phyloP scores from a whole-genome alignment of 2,888 invertebrate genomes.

The Amphipyra berbera region DNA sequence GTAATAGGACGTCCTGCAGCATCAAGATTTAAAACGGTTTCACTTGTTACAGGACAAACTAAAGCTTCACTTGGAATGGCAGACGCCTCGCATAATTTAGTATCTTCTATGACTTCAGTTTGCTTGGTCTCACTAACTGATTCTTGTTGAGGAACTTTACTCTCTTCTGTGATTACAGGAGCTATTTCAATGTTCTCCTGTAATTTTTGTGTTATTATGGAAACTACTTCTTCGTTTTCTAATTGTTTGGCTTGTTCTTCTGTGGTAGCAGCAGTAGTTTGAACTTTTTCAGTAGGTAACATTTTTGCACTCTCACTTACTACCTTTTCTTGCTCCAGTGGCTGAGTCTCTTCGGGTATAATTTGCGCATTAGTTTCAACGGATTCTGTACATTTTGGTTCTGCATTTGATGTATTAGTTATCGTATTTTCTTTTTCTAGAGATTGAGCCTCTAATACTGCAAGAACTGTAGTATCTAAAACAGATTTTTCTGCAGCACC shows the following conservation, averaged over 20 bases:
- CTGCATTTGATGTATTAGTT: neutral
- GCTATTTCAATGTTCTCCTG: neutral
- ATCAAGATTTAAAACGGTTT: neutral
- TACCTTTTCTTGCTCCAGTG: neutral
- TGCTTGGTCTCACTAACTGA: neutral
- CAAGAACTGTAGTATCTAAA: neutral
- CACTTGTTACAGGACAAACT: neutral
- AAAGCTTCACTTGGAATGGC: neutral
- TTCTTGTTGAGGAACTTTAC: neutral
- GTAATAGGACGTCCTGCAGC: slow-evolving; percentile 2
- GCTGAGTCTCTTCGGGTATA: neutral
- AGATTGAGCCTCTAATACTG: neutral
- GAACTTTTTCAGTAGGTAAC: neutral
- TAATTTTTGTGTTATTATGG: neutral
- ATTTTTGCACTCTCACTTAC: neutral
- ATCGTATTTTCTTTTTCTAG: neutral
- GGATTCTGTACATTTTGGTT: neutral
- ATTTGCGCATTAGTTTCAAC: neutral
- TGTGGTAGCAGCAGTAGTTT: neutral
- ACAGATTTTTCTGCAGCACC: neutral
- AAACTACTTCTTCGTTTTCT: neutral
- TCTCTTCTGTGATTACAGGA: neutral
- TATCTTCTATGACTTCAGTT: slow-evolving; percentile 1
- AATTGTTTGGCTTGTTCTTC: neutral
- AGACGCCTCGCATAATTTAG: neutral